phyloP scores from a whole-genome alignment of 2,113 vertebrate genomes.

The Atractosteus spatula region DNA sequence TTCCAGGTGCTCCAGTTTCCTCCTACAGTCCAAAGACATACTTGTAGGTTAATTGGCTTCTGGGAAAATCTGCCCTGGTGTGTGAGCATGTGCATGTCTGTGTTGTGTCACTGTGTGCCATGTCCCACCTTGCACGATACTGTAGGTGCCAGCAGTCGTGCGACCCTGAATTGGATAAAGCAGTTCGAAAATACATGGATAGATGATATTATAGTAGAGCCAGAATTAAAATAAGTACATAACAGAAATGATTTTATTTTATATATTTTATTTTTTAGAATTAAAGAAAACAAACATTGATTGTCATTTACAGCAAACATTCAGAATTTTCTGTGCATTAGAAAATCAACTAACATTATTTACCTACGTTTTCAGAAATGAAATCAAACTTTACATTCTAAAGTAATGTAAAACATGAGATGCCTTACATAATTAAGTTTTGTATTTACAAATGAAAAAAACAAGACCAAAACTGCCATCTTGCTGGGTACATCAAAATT shows the following conservation, averaged over 20 bases:
- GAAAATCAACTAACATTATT: constrained; percentile 72
- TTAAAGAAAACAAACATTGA: constrained; percentile 81
- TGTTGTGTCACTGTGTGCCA: too few relatives aligned
- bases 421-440: constrained; percentile 27
- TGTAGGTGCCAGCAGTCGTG: too few relatives aligned
- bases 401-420: constrained; percentile 67
- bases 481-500: constrained; percentile 1
- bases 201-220: too few relatives aligned
- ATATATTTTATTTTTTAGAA: constrained; percentile 65
- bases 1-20: too few relatives aligned
- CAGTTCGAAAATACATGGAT: too few relatives aligned
- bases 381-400: constrained; percentile 81
- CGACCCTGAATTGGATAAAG: too few relatives aligned
- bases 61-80: too few relatives aligned
- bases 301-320: constrained; percentile 90
- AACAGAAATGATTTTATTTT: constrained; percentile 41
- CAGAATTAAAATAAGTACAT: too few relatives aligned
- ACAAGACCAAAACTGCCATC: constrained; percentile 13
- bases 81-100: too few relatives aligned
- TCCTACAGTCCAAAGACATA: too few relatives aligned
- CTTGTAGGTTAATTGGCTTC: too few relatives aligned
- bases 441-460: constrained; percentile 27
- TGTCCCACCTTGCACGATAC: too few relatives aligned
- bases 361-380: constrained; percentile 80
- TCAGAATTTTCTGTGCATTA: constrained; percentile 84